These are phyloP conservation scores for Brachionus plicatilis DNA, from an alignment of 1,140 invertebrate species.

Conservation along the genomic window DNA sequence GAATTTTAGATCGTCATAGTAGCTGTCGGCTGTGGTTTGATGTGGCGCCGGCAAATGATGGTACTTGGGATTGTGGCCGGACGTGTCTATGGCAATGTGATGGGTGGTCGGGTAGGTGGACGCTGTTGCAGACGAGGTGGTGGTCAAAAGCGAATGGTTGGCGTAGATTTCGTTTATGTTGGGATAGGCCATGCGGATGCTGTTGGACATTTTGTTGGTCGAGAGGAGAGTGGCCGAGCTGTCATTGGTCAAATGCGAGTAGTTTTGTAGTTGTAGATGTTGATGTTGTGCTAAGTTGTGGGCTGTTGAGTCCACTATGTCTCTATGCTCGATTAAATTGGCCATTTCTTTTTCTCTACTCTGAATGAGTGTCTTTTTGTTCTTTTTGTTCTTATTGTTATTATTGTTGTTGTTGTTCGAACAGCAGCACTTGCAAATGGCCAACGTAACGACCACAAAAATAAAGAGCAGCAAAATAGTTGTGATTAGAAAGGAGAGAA, in stretches of 20 bases:
- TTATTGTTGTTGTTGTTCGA: not conserved
- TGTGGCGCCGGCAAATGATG: not conserved
- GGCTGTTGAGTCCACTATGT: not conserved
- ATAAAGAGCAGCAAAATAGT: not conserved
- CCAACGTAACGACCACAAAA: not conserved
- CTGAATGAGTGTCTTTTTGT: not conserved
- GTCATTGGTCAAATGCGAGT: not conserved
- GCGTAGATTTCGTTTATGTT: constrained; percentile 17
- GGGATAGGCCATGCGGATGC: constrained; percentile 33
- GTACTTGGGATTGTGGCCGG: not conserved
- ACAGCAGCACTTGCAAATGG: constrained; percentile 23
- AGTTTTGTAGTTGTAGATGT: not conserved
- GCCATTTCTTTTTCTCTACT: not conserved
- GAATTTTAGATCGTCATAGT: constrained; percentile 6
- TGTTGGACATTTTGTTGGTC: constrained; percentile 9
- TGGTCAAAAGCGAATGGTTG: constrained; percentile 26
- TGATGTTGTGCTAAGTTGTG: too few species aligned
- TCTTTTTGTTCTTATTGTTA: too few species aligned
- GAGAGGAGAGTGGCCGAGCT: constrained; percentile 28
- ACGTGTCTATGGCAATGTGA: constrained; percentile 20
- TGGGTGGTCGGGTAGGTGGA: not conserved
- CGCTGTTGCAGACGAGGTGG: constrained; percentile 5
- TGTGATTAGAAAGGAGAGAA: not conserved
- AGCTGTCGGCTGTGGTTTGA: not conserved
- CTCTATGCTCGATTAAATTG: not conserved